phyloP scores from a whole-genome alignment of 2,797 vertebrate genomes.

The Microctenopoma stevenorrisi region DNA sequence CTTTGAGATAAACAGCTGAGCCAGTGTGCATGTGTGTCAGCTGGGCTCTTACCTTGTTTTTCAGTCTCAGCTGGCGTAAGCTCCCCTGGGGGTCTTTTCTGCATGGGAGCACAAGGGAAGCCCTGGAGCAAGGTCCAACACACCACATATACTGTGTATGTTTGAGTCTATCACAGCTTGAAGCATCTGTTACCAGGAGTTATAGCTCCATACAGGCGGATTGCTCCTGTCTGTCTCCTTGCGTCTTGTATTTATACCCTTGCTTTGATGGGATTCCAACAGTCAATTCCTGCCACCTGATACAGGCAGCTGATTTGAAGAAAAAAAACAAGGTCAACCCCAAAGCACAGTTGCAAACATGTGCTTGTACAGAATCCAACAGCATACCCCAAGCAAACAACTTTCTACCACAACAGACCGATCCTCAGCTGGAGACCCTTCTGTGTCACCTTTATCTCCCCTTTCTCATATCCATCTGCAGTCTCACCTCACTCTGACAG shows the following conservation, averaged over 20 bases:
- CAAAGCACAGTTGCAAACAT: slow-evolving; percentile 68
- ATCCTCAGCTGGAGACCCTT: slow-evolving; percentile 59
- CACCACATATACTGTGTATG: slow-evolving; percentile 39
- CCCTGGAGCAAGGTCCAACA: slow-evolving; percentile 61
- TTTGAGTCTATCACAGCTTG: slow-evolving; percentile 53
- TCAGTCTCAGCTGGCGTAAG: slow-evolving; percentile 83
- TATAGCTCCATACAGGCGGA: slow-evolving; percentile 69
- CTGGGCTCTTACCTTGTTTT: slow-evolving; percentile 87
- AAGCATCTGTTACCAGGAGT: slow-evolving; percentile 68
- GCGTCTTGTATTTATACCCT: slow-evolving; percentile 83
- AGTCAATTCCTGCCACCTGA: slow-evolving; percentile 83
- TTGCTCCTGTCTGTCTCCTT: slow-evolving; percentile 55
- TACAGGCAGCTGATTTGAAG: slow-evolving; percentile 74
- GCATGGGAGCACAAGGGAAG: slow-evolving; percentile 83
- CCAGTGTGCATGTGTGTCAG: slow-evolving; percentile 76
- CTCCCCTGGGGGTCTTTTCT: slow-evolving; percentile 80
- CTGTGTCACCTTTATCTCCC: slow-evolving; percentile 53
- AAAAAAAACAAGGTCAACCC: slow-evolving; percentile 74
- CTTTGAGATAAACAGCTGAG: slow-evolving; percentile 81
- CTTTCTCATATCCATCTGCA: slow-evolving; percentile 59
- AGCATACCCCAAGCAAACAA: slow-evolving; percentile 55
- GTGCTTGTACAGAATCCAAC: slow-evolving; percentile 64
- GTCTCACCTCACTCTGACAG: slow-evolving; percentile 57
- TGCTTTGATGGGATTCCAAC: slow-evolving; percentile 75
- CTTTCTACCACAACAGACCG: slow-evolving; percentile 51